These are phyloP conservation scores for Choreutis nemorana DNA, from an alignment of 2,888 invertebrate genomes.

Conservation along the genomic window DNA sequence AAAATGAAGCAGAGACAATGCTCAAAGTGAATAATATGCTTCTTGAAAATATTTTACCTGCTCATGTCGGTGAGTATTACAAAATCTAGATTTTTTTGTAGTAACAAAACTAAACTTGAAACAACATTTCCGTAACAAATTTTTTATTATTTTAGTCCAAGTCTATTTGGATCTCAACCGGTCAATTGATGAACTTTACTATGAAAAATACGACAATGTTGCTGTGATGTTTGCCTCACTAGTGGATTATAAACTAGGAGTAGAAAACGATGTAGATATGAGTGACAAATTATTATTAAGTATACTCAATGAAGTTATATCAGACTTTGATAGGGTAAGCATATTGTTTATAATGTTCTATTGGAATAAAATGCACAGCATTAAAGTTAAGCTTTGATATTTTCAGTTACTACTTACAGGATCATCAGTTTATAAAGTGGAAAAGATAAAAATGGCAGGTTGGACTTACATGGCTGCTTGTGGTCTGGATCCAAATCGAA, in stretches of 20 bases:
- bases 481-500: constrained; percentile 80
- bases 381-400: neutral
- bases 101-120: too few relatives aligned
- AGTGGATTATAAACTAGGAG: constrained; percentile 78
- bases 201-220: constrained; percentile 87
- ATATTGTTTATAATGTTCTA: constrained; percentile 1
- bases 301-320: constrained; percentile 89
- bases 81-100: neutral
- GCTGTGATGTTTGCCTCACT: constrained; percentile 97
- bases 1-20: constrained; percentile 85
- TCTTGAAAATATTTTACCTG: constrained; percentile 90
- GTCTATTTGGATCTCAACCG: constrained; percentile 77
- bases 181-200: constrained; percentile 80
- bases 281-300: constrained; percentile 71
- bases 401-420: constrained; percentile 71
- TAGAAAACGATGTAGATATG: constrained; percentile 71
- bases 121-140: too few relatives aligned
- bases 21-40: constrained; percentile 88
- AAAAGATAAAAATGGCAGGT: constrained; percentile 96
- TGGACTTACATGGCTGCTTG: constrained; percentile 98
- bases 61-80: constrained; percentile 80
- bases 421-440: constrained; percentile 74
- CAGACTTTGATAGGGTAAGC: constrained; percentile 88
- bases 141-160: constrained; percentile 66
- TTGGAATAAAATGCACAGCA: constrained; percentile 2